Conservation (phyloP, 1,140 invertebrate species). For the Rhopalosiphum padi region DNA sequence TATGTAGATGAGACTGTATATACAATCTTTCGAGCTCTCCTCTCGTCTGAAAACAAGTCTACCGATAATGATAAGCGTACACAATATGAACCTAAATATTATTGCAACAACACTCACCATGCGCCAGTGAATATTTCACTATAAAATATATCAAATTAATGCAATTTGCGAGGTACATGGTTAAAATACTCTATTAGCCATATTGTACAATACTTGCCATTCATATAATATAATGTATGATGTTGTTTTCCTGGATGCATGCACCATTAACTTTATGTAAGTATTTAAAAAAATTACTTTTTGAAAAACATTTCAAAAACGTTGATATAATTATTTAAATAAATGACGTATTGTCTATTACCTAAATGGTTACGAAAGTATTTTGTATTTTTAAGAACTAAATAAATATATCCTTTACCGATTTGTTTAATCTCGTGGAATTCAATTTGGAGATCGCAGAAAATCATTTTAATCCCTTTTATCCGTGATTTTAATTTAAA, state of each 20-base stretch:
- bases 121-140: too few relatives aligned
- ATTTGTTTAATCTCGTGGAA: neutral
- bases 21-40: neutral
- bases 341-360: neutral
- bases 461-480: neutral
- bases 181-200: neutral
- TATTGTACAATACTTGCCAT: neutral
- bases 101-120: too few relatives aligned
- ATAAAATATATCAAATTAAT: too few relatives aligned
- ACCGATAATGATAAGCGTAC: neutral
- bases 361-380: neutral
- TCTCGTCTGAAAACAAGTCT: neutral
- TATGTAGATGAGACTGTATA: neutral
- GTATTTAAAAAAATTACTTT: neutral
- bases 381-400: neutral
- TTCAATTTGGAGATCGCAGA: neutral
- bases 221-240: neutral
- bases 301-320: neutral
- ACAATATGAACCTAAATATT: too few relatives aligned
- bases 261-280: neutral
- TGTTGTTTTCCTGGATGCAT: neutral
- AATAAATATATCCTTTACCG: neutral
- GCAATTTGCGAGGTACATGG: too few relatives aligned
- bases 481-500: constrained; percentile 9
- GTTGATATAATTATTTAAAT: neutral